phyloP scores from a whole-genome alignment of 2,113 vertebrate genomes.

The Onychorhynchus coronatus region DNA sequence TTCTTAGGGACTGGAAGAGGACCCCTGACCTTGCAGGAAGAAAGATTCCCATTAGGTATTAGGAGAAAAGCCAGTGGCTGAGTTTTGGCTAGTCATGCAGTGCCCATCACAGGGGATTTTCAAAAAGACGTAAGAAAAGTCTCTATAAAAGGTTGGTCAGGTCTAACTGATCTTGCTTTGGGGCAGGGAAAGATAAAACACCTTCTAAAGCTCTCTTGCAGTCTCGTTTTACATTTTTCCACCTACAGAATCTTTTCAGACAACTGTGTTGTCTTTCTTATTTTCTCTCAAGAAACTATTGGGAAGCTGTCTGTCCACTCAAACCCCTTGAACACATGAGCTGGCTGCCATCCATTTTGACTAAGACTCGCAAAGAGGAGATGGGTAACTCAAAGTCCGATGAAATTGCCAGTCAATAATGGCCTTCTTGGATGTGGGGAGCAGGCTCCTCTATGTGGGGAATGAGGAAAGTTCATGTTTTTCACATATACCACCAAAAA shows the following conservation, averaged over 20 bases:
- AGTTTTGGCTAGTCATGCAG: background rate
- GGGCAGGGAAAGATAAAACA: background rate
- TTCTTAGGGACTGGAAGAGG: background rate
- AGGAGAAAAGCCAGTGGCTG: background rate
- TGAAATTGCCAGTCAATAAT: background rate
- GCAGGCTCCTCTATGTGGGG: background rate
- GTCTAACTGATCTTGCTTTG: background rate
- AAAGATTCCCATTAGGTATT: background rate
- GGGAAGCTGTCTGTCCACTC: background rate
- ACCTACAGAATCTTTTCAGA: background rate
- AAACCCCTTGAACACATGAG: background rate
- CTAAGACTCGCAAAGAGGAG: background rate
- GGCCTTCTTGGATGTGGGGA: background rate
- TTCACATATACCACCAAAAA: background rate
- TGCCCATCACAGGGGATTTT: background rate
- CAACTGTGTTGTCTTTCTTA: background rate
- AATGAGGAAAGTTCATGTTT: background rate
- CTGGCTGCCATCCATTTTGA: background rate
- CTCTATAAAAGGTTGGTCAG: background rate
- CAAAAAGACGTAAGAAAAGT: background rate
- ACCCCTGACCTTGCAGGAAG: background rate
- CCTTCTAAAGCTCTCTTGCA: background rate
- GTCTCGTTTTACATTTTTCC: background rate
- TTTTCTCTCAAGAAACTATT: background rate
- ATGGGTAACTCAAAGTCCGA: background rate